Percentiles rank a stretch among this genome's conserved stretches.
Conservation (phyloP, 2,113 vertebrate genomes). For the Pseudonaja textilis region DNA sequence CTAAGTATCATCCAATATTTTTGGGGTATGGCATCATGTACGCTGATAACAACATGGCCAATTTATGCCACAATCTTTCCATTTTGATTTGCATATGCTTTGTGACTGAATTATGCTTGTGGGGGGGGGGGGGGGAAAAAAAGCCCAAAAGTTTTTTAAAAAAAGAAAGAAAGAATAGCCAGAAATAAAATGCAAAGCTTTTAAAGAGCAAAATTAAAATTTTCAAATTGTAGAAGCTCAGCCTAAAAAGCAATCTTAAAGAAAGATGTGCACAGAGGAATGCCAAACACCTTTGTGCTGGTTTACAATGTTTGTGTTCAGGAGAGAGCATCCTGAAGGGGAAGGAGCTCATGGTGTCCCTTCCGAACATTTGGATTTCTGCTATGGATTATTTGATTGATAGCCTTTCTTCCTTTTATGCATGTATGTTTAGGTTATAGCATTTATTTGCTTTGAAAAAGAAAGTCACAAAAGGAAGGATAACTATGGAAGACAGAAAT, state of each 20-base stretch:
- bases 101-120: not conserved
- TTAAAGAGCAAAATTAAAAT: not conserved
- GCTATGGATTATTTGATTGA: not conserved
- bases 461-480: not conserved
- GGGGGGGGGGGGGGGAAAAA: not conserved
- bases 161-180: not conserved
- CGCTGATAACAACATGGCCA: not conserved
- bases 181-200: not conserved
- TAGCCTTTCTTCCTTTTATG: not conserved
- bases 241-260: not conserved
- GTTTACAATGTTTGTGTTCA: not conserved
- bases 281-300: not conserved
- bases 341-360: not conserved
- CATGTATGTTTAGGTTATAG: not conserved
- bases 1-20: not conserved
- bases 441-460: not conserved
- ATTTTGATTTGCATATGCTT: too few relatives aligned
- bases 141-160: not conserved
- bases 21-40: not conserved
- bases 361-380: not conserved
- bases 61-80: not conserved
- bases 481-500: not conserved
- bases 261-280: not conserved
- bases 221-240: not conserved
- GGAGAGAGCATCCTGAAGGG: not conserved